Conservation (phyloP, 2,888 invertebrate genomes). For the Xanthorhoe designata region DNA sequence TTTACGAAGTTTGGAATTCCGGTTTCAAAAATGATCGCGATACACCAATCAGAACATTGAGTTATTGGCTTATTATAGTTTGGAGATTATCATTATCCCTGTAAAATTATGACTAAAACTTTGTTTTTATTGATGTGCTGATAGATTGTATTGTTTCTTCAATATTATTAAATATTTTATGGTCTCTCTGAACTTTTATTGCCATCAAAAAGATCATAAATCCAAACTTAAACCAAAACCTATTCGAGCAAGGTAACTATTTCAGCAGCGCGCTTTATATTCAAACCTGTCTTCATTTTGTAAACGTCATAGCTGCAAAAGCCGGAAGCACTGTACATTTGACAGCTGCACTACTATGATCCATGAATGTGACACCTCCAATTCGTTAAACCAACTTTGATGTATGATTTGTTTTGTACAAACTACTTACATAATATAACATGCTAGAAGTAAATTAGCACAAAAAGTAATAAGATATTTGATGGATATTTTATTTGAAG, state of each 20-base stretch:
- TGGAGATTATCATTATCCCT: background rate
- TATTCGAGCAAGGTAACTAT: too few relatives aligned
- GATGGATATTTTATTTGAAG: too few relatives aligned
- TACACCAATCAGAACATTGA: background rate
- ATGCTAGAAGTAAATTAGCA: too few relatives aligned
- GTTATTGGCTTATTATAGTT: background rate
- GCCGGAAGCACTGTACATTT: background rate
- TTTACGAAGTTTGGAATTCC: conserved; percentile 6
- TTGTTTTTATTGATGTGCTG: too few relatives aligned
- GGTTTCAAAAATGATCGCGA: background rate
- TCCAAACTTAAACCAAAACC: too few relatives aligned
- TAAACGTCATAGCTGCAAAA: conserved; percentile 50
- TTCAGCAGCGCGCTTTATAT: background rate
- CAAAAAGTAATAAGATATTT: too few relatives aligned
- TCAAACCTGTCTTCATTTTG: conserved; percentile 4
- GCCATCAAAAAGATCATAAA: too few relatives aligned
- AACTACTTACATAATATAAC: too few relatives aligned
- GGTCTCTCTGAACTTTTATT: too few relatives aligned
- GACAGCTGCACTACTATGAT: background rate
- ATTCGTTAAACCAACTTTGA: background rate
- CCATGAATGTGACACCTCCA: background rate
- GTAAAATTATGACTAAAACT: too few relatives aligned
- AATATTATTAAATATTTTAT: too few relatives aligned
- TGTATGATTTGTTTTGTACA: background rate
- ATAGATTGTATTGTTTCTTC: too few relatives aligned